A percentile compares a stretch with the other conserved stretches of the same genome.
These are phyloP conservation scores for Doris montereyensis DNA, from an alignment of 2,888 invertebrate species.

Conservation along the genomic window DNA sequence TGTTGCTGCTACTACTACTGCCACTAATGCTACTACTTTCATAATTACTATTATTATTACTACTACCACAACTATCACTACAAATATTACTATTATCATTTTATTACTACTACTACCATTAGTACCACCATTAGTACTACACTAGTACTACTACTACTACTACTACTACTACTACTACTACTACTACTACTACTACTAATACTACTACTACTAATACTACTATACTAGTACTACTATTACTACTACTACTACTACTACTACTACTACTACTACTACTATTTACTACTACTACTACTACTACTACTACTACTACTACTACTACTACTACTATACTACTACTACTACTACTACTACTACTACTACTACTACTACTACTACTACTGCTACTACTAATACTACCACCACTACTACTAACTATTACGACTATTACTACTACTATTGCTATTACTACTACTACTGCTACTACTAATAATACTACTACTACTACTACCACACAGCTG, in stretches of 20 bases:
- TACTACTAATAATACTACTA: too few species aligned
- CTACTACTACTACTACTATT: neutral
- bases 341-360: neutral
- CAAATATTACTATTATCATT: conserved; percentile 1
- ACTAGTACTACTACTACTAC: neutral
- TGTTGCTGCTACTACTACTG: neutral
- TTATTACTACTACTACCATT: conserved; percentile 25
- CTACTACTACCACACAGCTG: too few species aligned
- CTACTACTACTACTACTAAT: neutral
- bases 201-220: neutral
- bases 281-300: neutral
- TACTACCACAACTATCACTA: conserved; percentile 11
- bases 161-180: neutral
- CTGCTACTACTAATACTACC: too few species aligned
- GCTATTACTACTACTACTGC: too few species aligned
- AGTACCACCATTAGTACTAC: conserved; percentile 11
- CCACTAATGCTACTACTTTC: neutral
- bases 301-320: neutral
- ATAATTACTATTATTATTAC: conserved; percentile 1
- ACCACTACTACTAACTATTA: too few species aligned
- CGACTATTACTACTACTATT: too few species aligned
- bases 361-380: neutral
- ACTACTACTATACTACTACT: neutral
- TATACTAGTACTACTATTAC: neutral
- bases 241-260: neutral